Percentiles rank a stretch among this genome's conserved stretches.
These are phyloP conservation scores for Nesoenas mayeri DNA, from an alignment of 2,113 vertebrate species.

Conservation along the genomic window DNA sequence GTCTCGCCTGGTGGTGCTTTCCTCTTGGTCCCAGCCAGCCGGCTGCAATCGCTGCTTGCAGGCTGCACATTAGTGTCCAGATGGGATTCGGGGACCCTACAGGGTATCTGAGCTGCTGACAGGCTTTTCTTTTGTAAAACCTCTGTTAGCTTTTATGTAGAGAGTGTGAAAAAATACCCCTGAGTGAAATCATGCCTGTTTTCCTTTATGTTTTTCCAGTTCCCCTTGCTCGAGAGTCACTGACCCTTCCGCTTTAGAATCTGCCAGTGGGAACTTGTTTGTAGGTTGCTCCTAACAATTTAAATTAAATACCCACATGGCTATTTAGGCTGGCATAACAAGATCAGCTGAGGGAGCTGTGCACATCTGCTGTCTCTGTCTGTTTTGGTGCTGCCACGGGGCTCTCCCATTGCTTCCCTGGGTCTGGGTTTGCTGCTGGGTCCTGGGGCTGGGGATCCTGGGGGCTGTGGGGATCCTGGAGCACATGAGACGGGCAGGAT, in stretches of 20 bases:
- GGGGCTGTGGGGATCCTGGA: background rate
- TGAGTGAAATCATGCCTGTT: background rate
- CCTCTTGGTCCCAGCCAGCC: background rate
- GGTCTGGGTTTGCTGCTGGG: background rate
- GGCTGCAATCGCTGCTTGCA: background rate
- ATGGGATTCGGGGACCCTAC: background rate
- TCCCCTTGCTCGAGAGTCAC: background rate
- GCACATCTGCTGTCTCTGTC: background rate
- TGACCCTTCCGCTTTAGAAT: background rate
- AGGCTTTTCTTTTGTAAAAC: background rate
- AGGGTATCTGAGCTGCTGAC: background rate
- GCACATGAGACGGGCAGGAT: rapidly evolving
- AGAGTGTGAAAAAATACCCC: background rate
- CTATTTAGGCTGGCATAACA: rapidly evolving
- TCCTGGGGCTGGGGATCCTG: background rate
- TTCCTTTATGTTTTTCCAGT: background rate
- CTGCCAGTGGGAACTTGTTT: background rate
- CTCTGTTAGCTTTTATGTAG: background rate
- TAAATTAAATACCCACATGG: background rate
- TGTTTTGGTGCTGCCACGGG: rapidly evolving
- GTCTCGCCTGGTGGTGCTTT: background rate
- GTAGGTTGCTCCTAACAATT: background rate
- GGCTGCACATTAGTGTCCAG: background rate
- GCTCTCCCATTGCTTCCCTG: background rate
- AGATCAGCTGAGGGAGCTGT: background rate